Evolutionary conservation across 2,113 vertebrate genomes (phyloP).

Genomic region (Thomomys bottae): DNA sequence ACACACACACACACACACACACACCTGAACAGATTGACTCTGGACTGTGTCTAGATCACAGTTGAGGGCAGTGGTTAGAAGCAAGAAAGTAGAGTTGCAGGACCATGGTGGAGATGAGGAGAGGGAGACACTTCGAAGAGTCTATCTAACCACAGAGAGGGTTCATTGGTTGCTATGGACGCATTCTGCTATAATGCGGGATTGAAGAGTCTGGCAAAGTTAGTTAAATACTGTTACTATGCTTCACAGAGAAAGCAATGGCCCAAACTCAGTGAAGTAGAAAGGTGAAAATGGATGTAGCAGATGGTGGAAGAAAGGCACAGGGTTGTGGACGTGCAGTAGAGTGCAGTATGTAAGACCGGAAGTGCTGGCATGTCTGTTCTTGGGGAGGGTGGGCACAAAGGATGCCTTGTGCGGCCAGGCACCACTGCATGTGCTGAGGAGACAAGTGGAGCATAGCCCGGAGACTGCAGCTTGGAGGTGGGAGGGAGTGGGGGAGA

Average conservation of each 20-base stretch:
- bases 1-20: background rate
- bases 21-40: background rate
- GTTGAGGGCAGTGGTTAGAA: no score
- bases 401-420: background rate
- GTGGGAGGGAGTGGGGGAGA: background rate
- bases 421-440: no score
- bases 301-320: background rate
- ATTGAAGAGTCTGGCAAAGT: background rate
- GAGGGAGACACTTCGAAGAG: background rate
- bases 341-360: background rate
- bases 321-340: background rate
- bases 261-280: background rate
- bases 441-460: background rate
- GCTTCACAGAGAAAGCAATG: background rate
- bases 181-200: background rate
- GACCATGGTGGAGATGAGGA: background rate
- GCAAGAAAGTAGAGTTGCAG: background rate
- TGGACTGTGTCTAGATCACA: background rate
- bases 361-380: background rate
- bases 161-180: background rate
- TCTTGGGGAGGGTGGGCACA: background rate
- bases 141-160: background rate
- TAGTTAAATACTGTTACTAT: background rate
- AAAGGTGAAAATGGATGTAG: background rate
- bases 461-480: background rate